phyloP scores from a whole-genome alignment of 2,888 invertebrate genomes.

The Taenaris catops region DNA sequence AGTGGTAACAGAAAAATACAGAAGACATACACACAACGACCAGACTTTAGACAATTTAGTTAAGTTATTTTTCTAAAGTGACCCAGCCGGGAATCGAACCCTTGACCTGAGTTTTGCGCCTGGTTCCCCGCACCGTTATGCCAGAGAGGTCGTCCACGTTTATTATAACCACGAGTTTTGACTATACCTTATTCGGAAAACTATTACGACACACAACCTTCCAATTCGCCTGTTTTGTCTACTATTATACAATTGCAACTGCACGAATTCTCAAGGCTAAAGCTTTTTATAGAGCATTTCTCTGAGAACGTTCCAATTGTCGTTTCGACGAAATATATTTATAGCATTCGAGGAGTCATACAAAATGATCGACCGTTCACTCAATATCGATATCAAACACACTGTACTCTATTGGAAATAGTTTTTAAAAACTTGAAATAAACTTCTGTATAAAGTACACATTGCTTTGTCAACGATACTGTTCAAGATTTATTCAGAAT shows the following conservation, averaged over 20 bases:
- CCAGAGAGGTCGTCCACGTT: no score
- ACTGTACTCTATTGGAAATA: not conserved
- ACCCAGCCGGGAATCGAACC: no score
- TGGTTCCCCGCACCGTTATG: no score
- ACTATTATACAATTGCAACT: slow-evolving; percentile 9
- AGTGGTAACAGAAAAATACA: no score
- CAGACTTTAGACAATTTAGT: no score
- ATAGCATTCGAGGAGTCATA: slow-evolving; percentile 5
- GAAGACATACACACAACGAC: no score
- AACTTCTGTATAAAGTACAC: no score
- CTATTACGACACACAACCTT: slow-evolving; percentile 1
- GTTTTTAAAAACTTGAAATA: not conserved
- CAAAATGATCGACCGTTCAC: slow-evolving; percentile 3
- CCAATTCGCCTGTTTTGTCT: not conserved
- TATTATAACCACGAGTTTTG: not conserved
- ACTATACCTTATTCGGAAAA: slow-evolving; percentile 1
- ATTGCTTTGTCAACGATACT: slow-evolving; percentile 3
- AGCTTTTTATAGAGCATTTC: slow-evolving; percentile 18
- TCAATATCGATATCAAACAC: slow-evolving; percentile 1
- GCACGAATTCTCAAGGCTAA: slow-evolving; percentile 18
- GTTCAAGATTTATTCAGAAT: no score
- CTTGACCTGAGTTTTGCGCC: no score
- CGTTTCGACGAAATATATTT: slow-evolving; percentile 14
- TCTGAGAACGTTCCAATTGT: slow-evolving; percentile 11
- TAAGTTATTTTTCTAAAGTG: no score